Evolutionary conservation across 2,888 invertebrate genomes (phyloP).

Genomic region (Margaritifera margaritifera): DNA sequence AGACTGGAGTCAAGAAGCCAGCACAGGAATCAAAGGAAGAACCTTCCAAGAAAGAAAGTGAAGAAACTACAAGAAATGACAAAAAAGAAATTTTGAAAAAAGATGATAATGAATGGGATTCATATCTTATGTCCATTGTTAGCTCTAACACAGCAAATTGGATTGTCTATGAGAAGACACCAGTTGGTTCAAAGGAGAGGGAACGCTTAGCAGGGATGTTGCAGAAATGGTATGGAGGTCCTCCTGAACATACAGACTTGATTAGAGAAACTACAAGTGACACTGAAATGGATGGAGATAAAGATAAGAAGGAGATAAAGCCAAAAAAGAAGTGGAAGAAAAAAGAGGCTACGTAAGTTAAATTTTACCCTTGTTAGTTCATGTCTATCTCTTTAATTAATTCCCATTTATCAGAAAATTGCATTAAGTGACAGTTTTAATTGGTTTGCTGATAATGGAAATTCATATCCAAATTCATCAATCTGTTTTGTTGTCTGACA

Average conservation of each 20-base stretch:
- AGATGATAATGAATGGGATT: slow-evolving; percentile 66
- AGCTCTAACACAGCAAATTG: slow-evolving; percentile 70
- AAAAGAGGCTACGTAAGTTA: slow-evolving; percentile 56
- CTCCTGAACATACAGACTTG: slow-evolving; percentile 60
- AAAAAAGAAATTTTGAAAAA: slow-evolving; percentile 11
- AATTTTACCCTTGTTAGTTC: no score
- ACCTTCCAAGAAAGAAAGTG: background rate
- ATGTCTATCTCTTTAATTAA: no score
- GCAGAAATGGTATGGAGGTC: slow-evolving; percentile 57
- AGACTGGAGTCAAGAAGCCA: slow-evolving; percentile 7
- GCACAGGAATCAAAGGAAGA: slow-evolving; percentile 6
- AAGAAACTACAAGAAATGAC: slow-evolving; percentile 8
- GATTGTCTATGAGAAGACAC: slow-evolving; percentile 65
- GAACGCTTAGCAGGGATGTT: background rate
- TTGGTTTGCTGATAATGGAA: no score
- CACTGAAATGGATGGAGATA: slow-evolving; percentile 29
- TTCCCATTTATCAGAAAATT: no score
- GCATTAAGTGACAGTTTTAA: no score
- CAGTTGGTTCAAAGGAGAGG: slow-evolving; percentile 44
- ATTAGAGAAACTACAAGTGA: slow-evolving; percentile 61
- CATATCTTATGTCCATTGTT: slow-evolving; percentile 66
- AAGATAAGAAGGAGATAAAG: slow-evolving; percentile 39
- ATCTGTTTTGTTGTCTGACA: no score
- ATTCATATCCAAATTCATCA: no score
- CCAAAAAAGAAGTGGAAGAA: slow-evolving; percentile 48